Evolutionary conservation across 2,113 vertebrate species (phyloP).

Genomic region (Melanostigma gelatinosum): DNA sequence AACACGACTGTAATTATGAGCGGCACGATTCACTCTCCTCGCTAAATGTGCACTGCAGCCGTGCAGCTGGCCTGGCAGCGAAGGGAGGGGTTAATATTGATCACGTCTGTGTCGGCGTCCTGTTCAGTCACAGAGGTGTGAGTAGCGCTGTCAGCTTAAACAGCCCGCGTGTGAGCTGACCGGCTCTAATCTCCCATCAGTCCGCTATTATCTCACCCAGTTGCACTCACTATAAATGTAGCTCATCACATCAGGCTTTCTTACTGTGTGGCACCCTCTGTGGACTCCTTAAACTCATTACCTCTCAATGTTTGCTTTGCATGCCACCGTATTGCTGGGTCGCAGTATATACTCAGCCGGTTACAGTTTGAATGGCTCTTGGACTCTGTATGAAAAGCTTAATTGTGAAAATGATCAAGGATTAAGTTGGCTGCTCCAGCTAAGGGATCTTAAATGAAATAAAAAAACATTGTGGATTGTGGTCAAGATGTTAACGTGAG

Average conservation of each 20-base stretch:
- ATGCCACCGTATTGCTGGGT: conserved; percentile 17
- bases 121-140: conserved; percentile 28
- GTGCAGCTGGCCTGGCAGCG: neutral
- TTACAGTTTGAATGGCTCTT: conserved; percentile 36
- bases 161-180: conserved; percentile 5
- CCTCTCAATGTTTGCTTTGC: conserved; percentile 45
- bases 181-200: conserved; percentile 65
- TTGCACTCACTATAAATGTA: conserved; percentile 61
- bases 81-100: conserved; percentile 13
- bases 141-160: conserved; percentile 17
- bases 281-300: conserved; percentile 44
- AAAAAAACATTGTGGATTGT: neutral
- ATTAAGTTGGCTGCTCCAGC: neutral
- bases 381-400: neutral
- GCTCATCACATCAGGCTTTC: conserved; percentile 52
- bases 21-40: neutral
- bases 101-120: conserved; percentile 23
- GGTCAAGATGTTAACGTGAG: neutral
- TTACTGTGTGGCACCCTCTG: conserved; percentile 33
- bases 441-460: conserved; percentile 28
- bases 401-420: neutral
- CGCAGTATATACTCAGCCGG: conserved; percentile 10
- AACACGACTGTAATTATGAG: neutral
- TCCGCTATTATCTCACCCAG: conserved; percentile 59
- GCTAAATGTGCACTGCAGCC: neutral